phyloP scores from a whole-genome alignment of 35 echinoderm and acorn worm genomes.

The Eucidaris tribuloides region DNA sequence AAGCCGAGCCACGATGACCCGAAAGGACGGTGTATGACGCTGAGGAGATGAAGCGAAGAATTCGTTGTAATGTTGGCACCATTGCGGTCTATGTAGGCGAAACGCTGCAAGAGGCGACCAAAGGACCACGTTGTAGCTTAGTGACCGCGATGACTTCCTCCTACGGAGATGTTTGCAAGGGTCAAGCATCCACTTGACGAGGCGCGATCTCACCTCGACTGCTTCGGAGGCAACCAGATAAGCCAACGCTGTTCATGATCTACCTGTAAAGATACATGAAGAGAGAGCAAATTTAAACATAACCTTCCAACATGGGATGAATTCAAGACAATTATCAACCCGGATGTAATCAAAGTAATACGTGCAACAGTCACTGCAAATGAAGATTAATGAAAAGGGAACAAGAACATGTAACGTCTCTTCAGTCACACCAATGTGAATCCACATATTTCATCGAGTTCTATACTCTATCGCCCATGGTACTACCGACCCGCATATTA shows the following conservation, averaged over 20 bases:
- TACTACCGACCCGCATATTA: too few species aligned
- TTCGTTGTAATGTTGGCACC: constrained; percentile 66
- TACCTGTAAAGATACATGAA: background rate
- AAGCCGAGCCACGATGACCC: constrained; percentile 76
- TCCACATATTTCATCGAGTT: too few species aligned
- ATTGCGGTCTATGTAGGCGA: constrained; percentile 54
- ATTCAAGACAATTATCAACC: background rate
- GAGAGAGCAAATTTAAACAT: background rate
- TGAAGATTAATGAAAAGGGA: background rate
- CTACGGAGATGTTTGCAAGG: constrained; percentile 4
- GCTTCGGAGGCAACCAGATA: constrained; percentile 8
- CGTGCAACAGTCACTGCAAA: background rate
- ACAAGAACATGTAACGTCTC: background rate
- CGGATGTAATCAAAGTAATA: background rate
- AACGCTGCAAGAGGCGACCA: constrained; percentile 30
- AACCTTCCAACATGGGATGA: background rate
- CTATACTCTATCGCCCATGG: too few species aligned
- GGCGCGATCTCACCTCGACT: background rate
- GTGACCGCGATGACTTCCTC: constrained; percentile 46
- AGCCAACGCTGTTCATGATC: constrained; percentile 22
- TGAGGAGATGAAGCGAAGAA: constrained; percentile 62
- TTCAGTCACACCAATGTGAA: too few species aligned
- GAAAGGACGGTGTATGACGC: constrained; percentile 57
- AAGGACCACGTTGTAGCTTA: constrained; percentile 57
- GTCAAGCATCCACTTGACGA: constrained; percentile 26